phyloP scores from a whole-genome alignment of 92 coral and sea anemone species.

The Desmophyllum pertusum region DNA sequence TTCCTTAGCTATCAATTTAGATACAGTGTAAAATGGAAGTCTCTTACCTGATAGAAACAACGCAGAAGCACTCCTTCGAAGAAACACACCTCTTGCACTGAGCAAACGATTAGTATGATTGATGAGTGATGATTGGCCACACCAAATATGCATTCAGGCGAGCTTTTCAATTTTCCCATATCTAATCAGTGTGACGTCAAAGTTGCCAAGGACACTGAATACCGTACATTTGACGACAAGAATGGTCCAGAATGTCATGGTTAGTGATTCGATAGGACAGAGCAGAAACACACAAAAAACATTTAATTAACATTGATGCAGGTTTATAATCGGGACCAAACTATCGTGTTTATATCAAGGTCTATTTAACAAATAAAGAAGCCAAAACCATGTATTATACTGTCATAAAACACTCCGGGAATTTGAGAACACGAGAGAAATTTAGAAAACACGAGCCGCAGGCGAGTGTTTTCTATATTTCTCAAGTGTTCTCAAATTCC shows the following conservation, averaged over 20 bases:
- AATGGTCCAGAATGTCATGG: not conserved
- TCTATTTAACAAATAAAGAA: too few species aligned
- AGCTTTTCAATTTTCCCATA: not conserved
- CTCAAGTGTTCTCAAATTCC: too few species aligned
- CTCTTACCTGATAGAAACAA: constrained; percentile 18
- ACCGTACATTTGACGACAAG: not conserved
- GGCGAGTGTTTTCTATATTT: too few species aligned
- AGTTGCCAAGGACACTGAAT: constrained; percentile 4
- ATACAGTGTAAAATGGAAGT: not conserved
- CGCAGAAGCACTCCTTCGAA: constrained; percentile 9
- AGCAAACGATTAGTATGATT: not conserved
- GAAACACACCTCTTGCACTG: constrained; percentile 15
- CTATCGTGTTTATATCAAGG: too few species aligned
- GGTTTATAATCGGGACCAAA: too few species aligned
- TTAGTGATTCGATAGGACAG: not conserved
- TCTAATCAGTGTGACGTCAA: not conserved
- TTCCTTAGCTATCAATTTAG: not conserved
- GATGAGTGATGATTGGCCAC: constrained; percentile 31
- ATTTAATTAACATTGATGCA: too few species aligned
- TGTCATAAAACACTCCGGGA: too few species aligned
- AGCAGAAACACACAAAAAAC: too few species aligned
- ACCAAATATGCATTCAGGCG: constrained; percentile 26
- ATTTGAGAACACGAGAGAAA: too few species aligned
- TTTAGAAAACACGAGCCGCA: too few species aligned
- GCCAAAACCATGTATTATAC: too few species aligned